Base-by-base conservation (phyloP, 1,140 invertebrate species). In the Andricus grossulariae region DNA sequence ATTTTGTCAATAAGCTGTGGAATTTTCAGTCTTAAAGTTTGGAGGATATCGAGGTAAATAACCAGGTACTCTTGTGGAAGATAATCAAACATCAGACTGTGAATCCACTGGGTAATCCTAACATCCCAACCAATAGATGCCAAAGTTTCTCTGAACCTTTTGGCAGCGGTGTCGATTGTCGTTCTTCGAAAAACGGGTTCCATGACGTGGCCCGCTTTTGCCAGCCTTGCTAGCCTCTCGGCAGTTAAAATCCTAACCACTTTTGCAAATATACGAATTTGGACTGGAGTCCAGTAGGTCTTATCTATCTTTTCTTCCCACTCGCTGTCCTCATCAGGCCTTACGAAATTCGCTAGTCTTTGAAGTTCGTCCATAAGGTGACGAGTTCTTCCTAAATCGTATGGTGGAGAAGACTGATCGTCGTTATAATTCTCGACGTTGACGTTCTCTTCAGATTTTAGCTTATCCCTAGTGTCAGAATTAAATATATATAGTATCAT, bases 1-100 rank as follows among this genome's bases (percentile, higher is more conserved):
- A 97, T 95, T 88, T 94, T 95, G 75, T 97, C 96, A 4, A 96
- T 92, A 16, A 97, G 90, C n/a, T 93, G 92, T 6, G 96, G 96
- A 72, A 96, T 92, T 91, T 97, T 97, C 3, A 93, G 88, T 87
- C 94, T 94, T 3, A 97, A 87, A 1, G 95, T 95, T 92, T 97
- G 93, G 73, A 98, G 87, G 50, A 97, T 94, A 85, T 97, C 96
- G 3, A 97, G 88, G 88, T 97, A 98, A 18, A 94, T 93, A 6
- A 93, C 92, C 73, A 97, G 89, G 86, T 96, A 95, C n/a, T 93
- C 91, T 11, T 93, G 90, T 1, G 95, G 93, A 12, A 97, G 88
- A 83, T 95, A 90, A 57, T 97, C 96, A 74, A 96, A 92, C 7
- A 98, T 86, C 12, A 95, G 88, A 57, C 92, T 90, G 86, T 98